These are phyloP conservation scores for Cyphomyrmex costatus DNA, from an alignment of 1,140 invertebrate species.

Conservation along the genomic window DNA sequence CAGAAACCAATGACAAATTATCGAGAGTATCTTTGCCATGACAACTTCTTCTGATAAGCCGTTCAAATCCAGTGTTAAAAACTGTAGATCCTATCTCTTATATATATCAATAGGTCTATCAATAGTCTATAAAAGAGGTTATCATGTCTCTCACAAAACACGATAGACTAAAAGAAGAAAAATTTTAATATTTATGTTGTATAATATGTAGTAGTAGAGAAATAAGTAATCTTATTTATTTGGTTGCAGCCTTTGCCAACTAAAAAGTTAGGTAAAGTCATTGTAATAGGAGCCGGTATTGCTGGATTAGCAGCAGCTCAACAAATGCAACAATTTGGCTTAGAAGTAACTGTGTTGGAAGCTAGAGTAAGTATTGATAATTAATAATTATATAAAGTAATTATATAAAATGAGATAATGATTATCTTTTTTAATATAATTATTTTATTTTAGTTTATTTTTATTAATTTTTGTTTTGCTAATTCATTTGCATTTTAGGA, in stretches of 20 bases:
- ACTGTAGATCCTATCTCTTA: too few species aligned
- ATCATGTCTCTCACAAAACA: too few species aligned
- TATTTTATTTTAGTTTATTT: conserved; percentile 12
- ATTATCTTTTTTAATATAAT: too few species aligned
- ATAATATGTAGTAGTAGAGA: not conserved
- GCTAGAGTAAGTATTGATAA: conserved; percentile 90
- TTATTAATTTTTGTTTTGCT: not conserved
- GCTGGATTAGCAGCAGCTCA: conserved; percentile 97
- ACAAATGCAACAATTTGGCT: conserved; percentile 97
- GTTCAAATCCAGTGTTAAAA: too few species aligned
- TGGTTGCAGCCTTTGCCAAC: conserved; percentile 88
- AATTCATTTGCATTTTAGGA: conserved; percentile 88
- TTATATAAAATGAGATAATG: too few species aligned
- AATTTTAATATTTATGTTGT: not conserved
- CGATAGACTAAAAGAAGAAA: too few species aligned
- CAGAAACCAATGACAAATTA: too few species aligned
- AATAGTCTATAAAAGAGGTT: too few species aligned
- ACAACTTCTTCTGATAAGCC: too few species aligned
- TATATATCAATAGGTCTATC: too few species aligned
- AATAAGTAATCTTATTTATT: conserved; percentile 34
- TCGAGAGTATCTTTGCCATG: too few species aligned
- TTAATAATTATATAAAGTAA: too few species aligned
- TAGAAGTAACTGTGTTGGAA: conserved; percentile 98
- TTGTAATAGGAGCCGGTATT: conserved; percentile 98
- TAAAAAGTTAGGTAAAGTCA: conserved; percentile 95